Evolutionary conservation across 2,888 invertebrate genomes (phyloP).

Genomic region (Entomobrya proxima): DNA sequence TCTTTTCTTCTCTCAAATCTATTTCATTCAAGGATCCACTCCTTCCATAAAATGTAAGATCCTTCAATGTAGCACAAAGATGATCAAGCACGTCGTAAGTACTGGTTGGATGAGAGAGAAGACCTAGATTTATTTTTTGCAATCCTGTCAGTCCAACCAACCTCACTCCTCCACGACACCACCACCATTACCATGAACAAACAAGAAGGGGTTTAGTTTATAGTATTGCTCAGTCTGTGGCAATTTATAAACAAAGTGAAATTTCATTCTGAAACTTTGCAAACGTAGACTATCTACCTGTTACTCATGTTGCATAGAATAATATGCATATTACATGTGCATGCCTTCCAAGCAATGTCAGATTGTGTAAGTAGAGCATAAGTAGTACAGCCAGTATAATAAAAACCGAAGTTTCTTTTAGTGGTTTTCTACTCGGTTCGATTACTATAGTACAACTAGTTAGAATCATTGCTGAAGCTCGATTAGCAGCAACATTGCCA

Average conservation of each 20-base stretch:
- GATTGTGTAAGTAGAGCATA: too few relatives aligned
- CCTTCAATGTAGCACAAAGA: conserved; percentile 45
- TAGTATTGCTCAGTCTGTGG: too few relatives aligned
- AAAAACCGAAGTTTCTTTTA: background rate
- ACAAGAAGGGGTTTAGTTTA: too few relatives aligned
- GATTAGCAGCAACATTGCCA: background rate
- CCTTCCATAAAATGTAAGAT: conserved; percentile 63
- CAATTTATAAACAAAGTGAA: too few relatives aligned
- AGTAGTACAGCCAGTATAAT: background rate
- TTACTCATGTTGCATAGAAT: too few relatives aligned
- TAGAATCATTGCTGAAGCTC: background rate
- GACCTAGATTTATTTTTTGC: conserved; percentile 62
- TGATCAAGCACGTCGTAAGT: conserved; percentile 41
- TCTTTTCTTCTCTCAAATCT: conserved; percentile 13
- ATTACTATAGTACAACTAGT: background rate
- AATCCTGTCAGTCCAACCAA: conserved; percentile 35
- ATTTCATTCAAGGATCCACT: conserved; percentile 59
- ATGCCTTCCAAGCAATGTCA: background rate
- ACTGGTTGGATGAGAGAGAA: conserved; percentile 45
- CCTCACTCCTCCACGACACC: background rate
- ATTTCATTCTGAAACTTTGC: too few relatives aligned
- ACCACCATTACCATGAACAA: background rate
- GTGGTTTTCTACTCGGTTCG: background rate
- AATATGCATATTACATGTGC: background rate
- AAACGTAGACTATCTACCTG: too few relatives aligned